Percentiles rank a stretch among this genome's conserved stretches.
Conservation (phyloP, 2,113 vertebrate genomes). For the Aplodontia rufa region DNA sequence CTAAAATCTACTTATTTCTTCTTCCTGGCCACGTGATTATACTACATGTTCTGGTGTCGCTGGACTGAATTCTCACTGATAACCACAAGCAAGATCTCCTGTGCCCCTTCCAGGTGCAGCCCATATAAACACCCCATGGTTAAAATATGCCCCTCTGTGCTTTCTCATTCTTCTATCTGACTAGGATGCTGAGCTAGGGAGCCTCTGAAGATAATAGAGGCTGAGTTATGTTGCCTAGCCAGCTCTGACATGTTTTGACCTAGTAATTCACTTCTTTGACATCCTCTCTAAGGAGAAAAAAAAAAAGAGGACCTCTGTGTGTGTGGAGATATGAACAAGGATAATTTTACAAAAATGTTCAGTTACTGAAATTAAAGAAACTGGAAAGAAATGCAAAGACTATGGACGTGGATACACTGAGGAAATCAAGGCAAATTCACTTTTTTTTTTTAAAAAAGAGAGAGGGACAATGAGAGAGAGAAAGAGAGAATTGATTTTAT, state of each 20-base stretch:
- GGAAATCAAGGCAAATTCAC: constrained; percentile 7
- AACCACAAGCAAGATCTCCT: background rate
- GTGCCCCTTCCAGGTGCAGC: background rate
- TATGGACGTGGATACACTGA: background rate
- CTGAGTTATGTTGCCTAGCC: background rate
- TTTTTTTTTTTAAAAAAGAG: too few species aligned
- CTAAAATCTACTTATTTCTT: background rate
- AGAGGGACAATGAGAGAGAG: too few species aligned
- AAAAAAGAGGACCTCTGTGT: background rate
- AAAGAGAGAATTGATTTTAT: too few species aligned
- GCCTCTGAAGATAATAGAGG: background rate
- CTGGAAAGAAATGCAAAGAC: background rate
- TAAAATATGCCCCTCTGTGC: fast-evolving
- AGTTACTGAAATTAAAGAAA: background rate
- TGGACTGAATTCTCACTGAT: background rate
- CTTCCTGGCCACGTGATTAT: background rate
- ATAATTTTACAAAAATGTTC: background rate
- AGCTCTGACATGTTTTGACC: background rate
- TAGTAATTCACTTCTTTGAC: background rate
- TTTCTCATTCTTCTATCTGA: background rate
- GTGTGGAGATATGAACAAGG: background rate
- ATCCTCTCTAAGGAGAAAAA: background rate
- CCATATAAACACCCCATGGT: background rate
- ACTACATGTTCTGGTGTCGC: background rate
- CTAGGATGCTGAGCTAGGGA: background rate